Conservation (phyloP, 2,888 invertebrate species). For the Odontothrips loti region DNA sequence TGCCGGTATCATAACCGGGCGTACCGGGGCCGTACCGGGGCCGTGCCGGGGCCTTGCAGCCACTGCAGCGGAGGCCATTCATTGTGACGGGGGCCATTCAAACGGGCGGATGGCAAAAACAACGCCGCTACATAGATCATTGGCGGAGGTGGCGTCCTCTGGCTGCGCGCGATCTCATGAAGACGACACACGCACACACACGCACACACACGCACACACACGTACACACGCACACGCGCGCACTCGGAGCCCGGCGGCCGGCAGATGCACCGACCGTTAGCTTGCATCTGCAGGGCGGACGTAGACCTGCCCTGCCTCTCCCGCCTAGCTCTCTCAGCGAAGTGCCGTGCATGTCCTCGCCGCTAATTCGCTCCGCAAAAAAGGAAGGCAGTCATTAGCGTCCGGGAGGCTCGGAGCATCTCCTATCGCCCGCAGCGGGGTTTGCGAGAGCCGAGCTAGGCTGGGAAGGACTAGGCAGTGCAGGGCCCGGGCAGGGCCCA, state of each 20-base stretch:
- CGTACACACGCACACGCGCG: background rate
- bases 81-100: too few species aligned
- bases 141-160: too few species aligned
- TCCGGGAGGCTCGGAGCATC: background rate
- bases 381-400: slow-evolving; percentile 6
- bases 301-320: background rate
- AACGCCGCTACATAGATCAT: too few species aligned
- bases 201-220: background rate
- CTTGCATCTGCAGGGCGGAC: background rate
- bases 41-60: too few species aligned
- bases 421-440: background rate
- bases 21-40: too few species aligned
- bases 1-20: too few species aligned
- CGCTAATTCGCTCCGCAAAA: slow-evolving; percentile 4
- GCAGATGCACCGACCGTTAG: slow-evolving; percentile 2
- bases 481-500: too few species aligned
- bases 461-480: too few species aligned
- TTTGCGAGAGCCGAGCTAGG: too few species aligned
- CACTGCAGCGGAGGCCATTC: too few species aligned
- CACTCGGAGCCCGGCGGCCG: background rate
- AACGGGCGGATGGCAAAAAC: too few species aligned
- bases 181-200: background rate
- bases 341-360: background rate
- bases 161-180: too few species aligned
- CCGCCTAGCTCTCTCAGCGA: background rate